Conservation (phyloP, 2,113 vertebrate genomes). For the Datnioides undecimradiatus region DNA sequence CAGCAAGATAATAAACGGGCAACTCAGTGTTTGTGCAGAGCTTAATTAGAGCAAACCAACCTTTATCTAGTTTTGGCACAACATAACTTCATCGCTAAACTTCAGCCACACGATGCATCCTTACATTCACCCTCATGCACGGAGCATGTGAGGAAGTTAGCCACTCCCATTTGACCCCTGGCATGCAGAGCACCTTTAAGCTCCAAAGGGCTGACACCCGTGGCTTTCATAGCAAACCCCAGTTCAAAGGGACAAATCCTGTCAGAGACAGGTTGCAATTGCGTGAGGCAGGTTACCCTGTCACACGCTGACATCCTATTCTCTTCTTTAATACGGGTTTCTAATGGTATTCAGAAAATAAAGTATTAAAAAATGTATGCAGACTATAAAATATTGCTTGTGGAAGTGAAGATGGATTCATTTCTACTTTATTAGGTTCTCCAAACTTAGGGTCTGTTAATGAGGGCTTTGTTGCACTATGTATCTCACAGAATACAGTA, state of each 20-base stretch:
- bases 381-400: no score
- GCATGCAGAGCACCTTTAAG: not conserved
- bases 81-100: not conserved
- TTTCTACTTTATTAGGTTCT: constrained; percentile 1
- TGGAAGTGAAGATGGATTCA: not conserved
- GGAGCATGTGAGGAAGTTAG: not conserved
- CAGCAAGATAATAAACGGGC: not conserved
- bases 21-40: not conserved
- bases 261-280: not conserved
- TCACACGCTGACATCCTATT: no score
- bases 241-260: constrained; percentile 8
- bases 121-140: not conserved
- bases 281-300: no score
- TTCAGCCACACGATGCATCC: not conserved
- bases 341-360: no score
- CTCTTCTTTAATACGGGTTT: no score
- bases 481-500: not conserved
- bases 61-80: no score
- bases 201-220: no score
- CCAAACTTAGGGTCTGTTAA: constrained; percentile 4
- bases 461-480: not conserved
- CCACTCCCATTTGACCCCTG: not conserved
- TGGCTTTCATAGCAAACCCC: no score
- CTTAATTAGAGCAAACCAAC: not conserved
- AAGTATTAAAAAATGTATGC: no score